A percentile compares a stretch with the other conserved stretches of the same genome.
Conservation (phyloP, 2,797 vertebrate species). For the Vespertilio murinus region DNA sequence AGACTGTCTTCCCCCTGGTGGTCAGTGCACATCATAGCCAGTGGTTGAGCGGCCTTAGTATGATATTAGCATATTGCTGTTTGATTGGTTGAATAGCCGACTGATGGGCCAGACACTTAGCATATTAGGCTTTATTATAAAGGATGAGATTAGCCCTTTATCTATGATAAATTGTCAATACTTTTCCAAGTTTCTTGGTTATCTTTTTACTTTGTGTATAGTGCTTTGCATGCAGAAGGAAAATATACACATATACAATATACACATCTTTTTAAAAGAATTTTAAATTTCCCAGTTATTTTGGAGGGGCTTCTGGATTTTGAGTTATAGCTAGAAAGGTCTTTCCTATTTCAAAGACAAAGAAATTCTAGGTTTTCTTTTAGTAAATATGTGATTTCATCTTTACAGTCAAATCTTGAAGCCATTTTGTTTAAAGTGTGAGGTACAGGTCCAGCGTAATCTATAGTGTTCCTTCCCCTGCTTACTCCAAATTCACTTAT, state of each 20-base stretch:
- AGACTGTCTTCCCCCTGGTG: no score
- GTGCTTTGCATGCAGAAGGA: neutral
- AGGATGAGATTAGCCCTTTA: neutral
- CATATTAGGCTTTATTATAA: no score
- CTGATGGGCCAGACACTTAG: no score
- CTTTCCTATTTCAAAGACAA: neutral
- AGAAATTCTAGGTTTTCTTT: constrained; percentile 10
- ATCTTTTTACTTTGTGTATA: neutral
- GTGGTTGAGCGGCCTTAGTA: no score
- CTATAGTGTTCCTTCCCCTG: neutral
- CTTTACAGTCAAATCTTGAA: constrained; percentile 4
- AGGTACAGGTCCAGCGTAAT: neutral
- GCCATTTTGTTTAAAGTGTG: neutral
- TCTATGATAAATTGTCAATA: neutral
- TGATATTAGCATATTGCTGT: no score
- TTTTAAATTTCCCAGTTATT: constrained; percentile 16
- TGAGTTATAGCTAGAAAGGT: neutral
- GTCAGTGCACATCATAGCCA: no score
- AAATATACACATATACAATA: neutral
- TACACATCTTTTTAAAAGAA: neutral
- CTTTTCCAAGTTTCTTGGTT: neutral
- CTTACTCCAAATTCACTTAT: neutral
- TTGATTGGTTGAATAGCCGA: no score
- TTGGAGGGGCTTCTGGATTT: constrained; percentile 5
- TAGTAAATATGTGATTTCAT: neutral